A percentile compares a stretch with the other conserved stretches of the same genome.
Evolutionary conservation across 2,888 invertebrate species (phyloP).

Genomic region (Tetrapedia diversipes): DNA sequence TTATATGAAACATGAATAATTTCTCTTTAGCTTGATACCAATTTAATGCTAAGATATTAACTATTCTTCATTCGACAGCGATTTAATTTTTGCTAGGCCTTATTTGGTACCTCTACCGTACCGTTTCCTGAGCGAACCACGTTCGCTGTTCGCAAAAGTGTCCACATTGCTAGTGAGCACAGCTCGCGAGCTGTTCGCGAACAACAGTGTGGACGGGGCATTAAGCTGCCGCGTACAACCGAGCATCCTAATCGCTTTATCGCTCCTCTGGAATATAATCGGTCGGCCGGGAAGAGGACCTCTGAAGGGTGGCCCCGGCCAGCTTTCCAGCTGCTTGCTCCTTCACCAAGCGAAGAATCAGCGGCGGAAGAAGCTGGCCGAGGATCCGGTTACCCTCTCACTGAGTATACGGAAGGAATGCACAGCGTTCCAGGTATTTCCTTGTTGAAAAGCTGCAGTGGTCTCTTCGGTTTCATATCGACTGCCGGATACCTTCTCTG

Average conservation of each 20-base stretch:
- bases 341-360: slow-evolving; percentile 62
- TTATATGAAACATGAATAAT: too few species aligned
- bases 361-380: slow-evolving; percentile 50
- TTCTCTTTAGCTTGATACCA: too few species aligned
- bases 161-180: too few species aligned
- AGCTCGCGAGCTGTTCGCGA: too few species aligned
- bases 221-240: slow-evolving; percentile 62
- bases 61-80: too few species aligned
- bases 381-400: slow-evolving; percentile 52
- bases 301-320: slow-evolving; percentile 26
- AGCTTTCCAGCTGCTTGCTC: slow-evolving; percentile 46
- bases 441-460: slow-evolving; percentile 64
- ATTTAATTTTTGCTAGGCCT: too few species aligned
- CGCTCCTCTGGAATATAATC: slow-evolving; percentile 67
- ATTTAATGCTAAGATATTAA: too few species aligned
- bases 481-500: slow-evolving; percentile 56
- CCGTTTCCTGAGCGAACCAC: too few species aligned
- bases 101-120: too few species aligned
- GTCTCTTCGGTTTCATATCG: slow-evolving; percentile 67
- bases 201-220: too few species aligned
- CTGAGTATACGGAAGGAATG: slow-evolving; percentile 65
- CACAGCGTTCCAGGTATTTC: slow-evolving; percentile 66
- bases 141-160: too few species aligned
- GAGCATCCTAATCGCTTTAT: slow-evolving; percentile 72
- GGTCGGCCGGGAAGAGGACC: slow-evolving; percentile 42